Conservation (phyloP, 2,113 vertebrate genomes). For the Bombycilla garrulus region DNA sequence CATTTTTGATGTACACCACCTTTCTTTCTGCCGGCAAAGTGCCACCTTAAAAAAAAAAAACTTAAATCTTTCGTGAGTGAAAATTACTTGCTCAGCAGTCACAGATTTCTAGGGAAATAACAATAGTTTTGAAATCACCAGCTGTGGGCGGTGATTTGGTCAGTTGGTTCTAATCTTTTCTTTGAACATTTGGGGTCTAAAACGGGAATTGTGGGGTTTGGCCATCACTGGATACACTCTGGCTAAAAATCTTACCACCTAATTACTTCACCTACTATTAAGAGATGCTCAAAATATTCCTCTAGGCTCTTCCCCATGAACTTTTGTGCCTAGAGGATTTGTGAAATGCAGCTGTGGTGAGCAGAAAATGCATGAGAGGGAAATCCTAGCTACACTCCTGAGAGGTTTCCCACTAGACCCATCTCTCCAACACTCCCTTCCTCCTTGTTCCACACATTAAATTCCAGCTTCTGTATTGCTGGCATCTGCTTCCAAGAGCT, state of each 20-base stretch:
- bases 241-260: neutral
- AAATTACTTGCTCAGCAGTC: neutral
- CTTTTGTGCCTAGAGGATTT: neutral
- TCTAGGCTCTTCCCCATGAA: neutral
- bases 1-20: neutral
- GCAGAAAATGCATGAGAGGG: fast-evolving
- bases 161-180: neutral
- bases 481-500: neutral
- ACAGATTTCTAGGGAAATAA: neutral
- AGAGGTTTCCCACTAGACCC: neutral
- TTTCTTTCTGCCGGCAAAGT: neutral
- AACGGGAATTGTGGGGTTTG: neutral
- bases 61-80: neutral
- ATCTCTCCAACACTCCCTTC: neutral
- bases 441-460: neutral
- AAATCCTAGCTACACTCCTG: neutral
- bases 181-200: neutral
- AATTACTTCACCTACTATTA: neutral
- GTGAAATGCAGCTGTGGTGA: neutral
- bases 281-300: neutral
- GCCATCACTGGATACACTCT: neutral
- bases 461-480: neutral
- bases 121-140: neutral
- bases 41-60: neutral
- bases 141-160: neutral